Conservation (phyloP, 2,113 vertebrate genomes). For the Hippotragus niger region DNA sequence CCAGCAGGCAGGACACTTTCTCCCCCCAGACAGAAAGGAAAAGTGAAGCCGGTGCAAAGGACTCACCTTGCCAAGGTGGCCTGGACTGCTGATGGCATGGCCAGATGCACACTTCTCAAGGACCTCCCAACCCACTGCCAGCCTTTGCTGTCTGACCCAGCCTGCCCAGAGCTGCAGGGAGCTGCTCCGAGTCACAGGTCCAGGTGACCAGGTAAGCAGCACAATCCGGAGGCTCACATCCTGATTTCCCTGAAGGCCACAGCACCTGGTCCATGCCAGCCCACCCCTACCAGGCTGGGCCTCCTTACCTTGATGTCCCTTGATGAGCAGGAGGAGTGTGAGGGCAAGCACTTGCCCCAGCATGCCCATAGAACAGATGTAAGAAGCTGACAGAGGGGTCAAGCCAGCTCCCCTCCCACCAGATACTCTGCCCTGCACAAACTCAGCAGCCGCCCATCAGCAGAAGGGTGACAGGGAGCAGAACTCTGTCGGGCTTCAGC, state of each 20-base stretch:
- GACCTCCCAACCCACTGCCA: no score
- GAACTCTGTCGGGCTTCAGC: not conserved
- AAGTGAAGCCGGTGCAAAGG: not conserved
- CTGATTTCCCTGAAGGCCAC: not conserved
- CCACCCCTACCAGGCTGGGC: not conserved
- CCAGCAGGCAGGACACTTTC: not conserved
- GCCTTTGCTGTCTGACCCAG: no score
- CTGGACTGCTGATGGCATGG: not conserved
- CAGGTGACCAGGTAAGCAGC: not conserved
- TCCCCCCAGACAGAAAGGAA: not conserved
- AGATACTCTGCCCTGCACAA: not conserved
- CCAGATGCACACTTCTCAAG: accelerated
- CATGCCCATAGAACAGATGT: slow-evolving; percentile 1
- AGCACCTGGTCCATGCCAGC: not conserved
- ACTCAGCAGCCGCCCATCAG: not conserved
- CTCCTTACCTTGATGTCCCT: slow-evolving; percentile 55
- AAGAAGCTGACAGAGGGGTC: not conserved
- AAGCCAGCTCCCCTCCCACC: not conserved
- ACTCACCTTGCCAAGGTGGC: no score
- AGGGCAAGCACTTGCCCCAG: not conserved
- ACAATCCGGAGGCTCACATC: not conserved
- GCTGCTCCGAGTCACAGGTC: not conserved
- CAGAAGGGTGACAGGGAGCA: not conserved
- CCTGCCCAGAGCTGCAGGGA: not conserved
- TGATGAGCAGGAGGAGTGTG: not conserved